Conservation (phyloP, 1,140 invertebrate species). For the Littorina saxatilis region DNA sequence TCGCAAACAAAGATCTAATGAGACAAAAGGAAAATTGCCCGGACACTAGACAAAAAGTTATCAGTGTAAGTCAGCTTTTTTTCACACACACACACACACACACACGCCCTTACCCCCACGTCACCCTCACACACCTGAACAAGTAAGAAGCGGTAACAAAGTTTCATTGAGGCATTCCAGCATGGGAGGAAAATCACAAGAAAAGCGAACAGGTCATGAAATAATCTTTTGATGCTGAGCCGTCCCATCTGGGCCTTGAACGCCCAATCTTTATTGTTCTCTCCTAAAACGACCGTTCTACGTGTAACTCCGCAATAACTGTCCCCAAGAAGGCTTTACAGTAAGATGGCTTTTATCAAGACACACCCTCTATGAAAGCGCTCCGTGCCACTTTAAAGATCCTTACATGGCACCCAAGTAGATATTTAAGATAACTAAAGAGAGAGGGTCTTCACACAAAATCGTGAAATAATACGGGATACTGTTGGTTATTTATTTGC, state of each 20-base stretch:
- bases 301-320: neutral
- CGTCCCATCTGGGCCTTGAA: neutral
- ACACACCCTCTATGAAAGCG: conserved; percentile 1
- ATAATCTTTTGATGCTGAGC: too few relatives aligned
- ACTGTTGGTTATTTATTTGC: too few relatives aligned
- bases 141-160: neutral
- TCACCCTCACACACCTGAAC: neutral
- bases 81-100: neutral
- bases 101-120: neutral
- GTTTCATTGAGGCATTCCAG: neutral
- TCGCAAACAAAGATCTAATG: neutral
- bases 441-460: too few relatives aligned
- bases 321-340: neutral
- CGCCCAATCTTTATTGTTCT: neutral
- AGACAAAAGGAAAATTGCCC: too few relatives aligned
- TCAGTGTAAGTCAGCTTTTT: neutral
- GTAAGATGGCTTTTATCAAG: neutral
- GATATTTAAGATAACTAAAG: neutral
- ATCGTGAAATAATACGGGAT: too few relatives aligned
- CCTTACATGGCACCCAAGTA: conserved; percentile 13
- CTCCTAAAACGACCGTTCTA: neutral
- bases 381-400: neutral
- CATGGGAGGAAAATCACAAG: neutral
- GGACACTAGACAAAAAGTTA: too few relatives aligned
- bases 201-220: neutral